Conservation (phyloP, 2,888 invertebrate species). For the Amphipyra berbera region DNA sequence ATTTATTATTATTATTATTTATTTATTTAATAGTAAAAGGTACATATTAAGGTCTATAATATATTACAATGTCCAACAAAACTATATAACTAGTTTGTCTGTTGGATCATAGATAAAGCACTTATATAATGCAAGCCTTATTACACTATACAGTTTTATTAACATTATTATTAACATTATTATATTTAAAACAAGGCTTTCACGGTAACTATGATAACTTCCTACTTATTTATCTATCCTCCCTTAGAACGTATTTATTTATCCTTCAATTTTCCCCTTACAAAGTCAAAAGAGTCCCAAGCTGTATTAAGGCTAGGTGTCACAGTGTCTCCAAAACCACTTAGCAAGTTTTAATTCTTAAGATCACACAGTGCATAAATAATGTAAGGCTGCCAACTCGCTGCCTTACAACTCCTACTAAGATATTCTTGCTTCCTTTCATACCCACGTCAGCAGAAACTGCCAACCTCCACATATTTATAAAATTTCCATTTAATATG, state of each 20-base stretch:
- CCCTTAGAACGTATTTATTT: slow-evolving; percentile 1
- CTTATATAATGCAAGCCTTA: no score
- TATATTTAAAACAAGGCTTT: slow-evolving; percentile 23
- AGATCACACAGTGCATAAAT: slow-evolving; percentile 50
- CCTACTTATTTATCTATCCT: not conserved
- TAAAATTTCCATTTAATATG: slow-evolving; percentile 42
- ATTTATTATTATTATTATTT: no score
- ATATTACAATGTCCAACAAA: no score
- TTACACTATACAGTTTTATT: no score
- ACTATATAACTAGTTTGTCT: no score
- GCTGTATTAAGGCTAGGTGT: slow-evolving; percentile 20
- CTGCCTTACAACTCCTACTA: slow-evolving; percentile 24
- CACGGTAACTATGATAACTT: slow-evolving; percentile 3
- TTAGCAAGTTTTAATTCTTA: slow-evolving; percentile 54
- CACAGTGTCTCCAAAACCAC: slow-evolving; percentile 38
- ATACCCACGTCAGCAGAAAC: slow-evolving; percentile 25
- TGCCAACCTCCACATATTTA: slow-evolving; percentile 43
- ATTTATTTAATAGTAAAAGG: no score
- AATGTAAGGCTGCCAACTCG: slow-evolving; percentile 38
- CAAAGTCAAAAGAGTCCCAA: slow-evolving; percentile 12
- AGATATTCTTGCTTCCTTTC: slow-evolving; percentile 39
- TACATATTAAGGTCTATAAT: no score
- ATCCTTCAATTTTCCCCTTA: slow-evolving; percentile 13
- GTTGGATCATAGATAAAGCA: no score
- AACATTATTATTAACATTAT: no score